Base-by-base conservation (phyloP, 2,888 invertebrate species). In the Andrena dorsata region DNA sequence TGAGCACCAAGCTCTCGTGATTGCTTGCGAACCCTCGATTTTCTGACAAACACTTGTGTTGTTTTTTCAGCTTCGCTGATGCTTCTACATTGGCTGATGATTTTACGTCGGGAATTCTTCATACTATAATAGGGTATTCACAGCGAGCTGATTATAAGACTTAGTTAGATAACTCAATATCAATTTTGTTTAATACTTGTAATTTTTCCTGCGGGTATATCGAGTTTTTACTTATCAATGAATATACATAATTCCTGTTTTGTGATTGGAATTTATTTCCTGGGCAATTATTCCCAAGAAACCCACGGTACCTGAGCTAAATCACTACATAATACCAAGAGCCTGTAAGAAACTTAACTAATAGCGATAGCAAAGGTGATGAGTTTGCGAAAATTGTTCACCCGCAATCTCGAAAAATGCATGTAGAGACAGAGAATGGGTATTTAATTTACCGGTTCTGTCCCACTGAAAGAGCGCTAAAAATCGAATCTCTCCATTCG, bases 21-120 rank as follows among this genome's bases (percentile, higher is more conserved):
- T 77, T 61, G 65, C 30, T 51, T 30, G 60, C 41, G 28, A 53
- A 41, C 51, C 23, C 74, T 75, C 63, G 63, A 63, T 68, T 66
- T 26, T 20, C 32, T 13, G 47, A 68, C 53, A 47, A 30, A 74
- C 75, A 58, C 64, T 76, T 47, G 23, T 30, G 26, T 5, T 28
- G 30, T 61, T 53, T 61, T 53, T 63, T 41, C 0, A 20, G 5
- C 47, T 7, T 8, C 26, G 6, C 28, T 28, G n/a, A 41, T 28
- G 41, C 53, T 30, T 32, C 53, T 35, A 23, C 61, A 51, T 13
- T 65, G 51, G 51, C n/a, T 10, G 49, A 20, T 53, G 53, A 53
- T 53, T 53, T 53, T 20, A 0, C 6, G 2, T 2, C 53, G 2
- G 20, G 4, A 16, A 41, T 41, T 41, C 41, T 41, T 41, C 16